These are phyloP conservation scores for Ophion ventricosus DNA, from an alignment of 2,888 invertebrate genomes.

Conservation along the genomic window DNA sequence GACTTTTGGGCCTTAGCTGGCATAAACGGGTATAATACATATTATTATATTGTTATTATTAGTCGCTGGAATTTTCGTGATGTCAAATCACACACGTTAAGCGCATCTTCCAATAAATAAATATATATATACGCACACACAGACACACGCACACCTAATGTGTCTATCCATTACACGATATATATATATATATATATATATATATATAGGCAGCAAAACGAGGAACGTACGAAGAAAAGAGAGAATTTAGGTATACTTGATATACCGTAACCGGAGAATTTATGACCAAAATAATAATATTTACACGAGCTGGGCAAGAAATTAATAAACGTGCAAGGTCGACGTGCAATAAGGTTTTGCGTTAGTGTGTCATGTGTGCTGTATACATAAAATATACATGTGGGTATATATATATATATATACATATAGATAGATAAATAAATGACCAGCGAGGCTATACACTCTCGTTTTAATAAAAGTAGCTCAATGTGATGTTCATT, in stretches of 20 bases:
- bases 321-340: constrained; percentile 41
- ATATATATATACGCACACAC: background rate
- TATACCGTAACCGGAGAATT: constrained; percentile 59
- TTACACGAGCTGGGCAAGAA: constrained; percentile 50
- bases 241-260: background rate
- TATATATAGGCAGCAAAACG: background rate
- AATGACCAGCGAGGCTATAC: constrained; percentile 26
- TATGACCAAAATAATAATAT: constrained; percentile 62
- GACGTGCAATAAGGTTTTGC: constrained; percentile 11
- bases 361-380: constrained; percentile 39
- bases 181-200: constrained; percentile 15
- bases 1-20: constrained; percentile 66
- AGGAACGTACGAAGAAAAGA: constrained; percentile 1
- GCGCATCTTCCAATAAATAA: constrained; percentile 27
- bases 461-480: constrained; percentile 59
- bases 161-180: too few species aligned
- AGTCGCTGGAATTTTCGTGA: constrained; percentile 62
- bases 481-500: constrained; percentile 65
- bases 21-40: constrained; percentile 65
- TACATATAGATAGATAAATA: constrained; percentile 27
- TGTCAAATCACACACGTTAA: constrained; percentile 40
- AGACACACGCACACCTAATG: background rate
- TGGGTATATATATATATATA: constrained; percentile 9
- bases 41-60: constrained; percentile 33
- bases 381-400: background rate